Percentiles rank a stretch among this genome's conserved stretches.
These are phyloP conservation scores for Tokudaia muenninki DNA, from an alignment of 2,797 vertebrate genomes.

Conservation along the genomic window DNA sequence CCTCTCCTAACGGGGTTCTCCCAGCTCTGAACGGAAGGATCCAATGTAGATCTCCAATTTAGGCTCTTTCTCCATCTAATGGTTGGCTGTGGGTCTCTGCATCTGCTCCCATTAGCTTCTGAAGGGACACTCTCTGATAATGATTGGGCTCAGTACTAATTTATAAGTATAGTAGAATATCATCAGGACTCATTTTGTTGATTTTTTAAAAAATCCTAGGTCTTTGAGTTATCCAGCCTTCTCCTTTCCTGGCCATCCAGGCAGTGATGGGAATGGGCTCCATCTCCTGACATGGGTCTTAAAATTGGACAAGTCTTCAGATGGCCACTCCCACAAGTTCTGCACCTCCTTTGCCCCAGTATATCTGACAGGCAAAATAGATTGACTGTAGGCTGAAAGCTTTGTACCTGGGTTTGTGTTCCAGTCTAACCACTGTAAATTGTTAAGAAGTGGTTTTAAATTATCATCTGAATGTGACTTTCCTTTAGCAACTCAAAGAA, in stretches of 20 bases:
- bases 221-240: not conserved
- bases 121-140: not conserved
- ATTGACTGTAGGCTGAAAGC: no score
- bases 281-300: not conserved
- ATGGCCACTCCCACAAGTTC: not conserved
- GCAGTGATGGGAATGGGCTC: not conserved
- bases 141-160: not conserved
- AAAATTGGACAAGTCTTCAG: not conserved
- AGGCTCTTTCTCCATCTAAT: not conserved
- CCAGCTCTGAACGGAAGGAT: not conserved
- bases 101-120: not conserved
- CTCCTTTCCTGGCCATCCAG: not conserved
- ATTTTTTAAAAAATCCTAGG: not conserved
- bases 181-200: not conserved
- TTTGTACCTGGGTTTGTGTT: no score
- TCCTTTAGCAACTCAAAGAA: not conserved
- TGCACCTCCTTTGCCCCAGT: no score
- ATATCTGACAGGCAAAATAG: no score
- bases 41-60: not conserved
- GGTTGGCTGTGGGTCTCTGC: not conserved
- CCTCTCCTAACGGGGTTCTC: not conserved
- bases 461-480: not conserved
- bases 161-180: not conserved
- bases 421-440: not conserved
- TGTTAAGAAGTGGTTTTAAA: not conserved